Evolutionary conservation across 2,888 invertebrate species (phyloP), one percentile per base, ranked within the genome.

Genomic region (Lochmaea crataegi): DNA sequence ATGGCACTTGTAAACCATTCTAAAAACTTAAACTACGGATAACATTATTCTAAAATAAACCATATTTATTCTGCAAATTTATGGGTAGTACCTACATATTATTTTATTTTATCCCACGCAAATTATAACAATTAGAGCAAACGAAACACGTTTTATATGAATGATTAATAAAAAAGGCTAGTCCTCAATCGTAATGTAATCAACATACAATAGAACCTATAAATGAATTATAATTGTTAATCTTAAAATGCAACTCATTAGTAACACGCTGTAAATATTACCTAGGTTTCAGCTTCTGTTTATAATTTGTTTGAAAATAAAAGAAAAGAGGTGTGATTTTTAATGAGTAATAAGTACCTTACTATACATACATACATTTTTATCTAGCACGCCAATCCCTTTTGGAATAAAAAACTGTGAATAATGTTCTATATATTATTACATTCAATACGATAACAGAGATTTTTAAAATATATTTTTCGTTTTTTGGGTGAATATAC

Each of bases 121-220:
- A 69, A 69, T 64, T 69, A 68, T 41, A 68, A 69, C 64, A 69
- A 69, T 69, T 69, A 69, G 69, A 69, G 38, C 69, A 61, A 51
- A 48, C 60, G 32, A 68, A 58, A 42, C 45, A 38, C 45, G 53
- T 69, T 53, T 63, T 41, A 63, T 56, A n/a, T 69, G 63, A 63
- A 69, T 69, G 12, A 69, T 63, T 63, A 69, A 41, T 61, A 41
- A 63, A 69, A 69, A 63, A 63, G 63, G 69, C 53, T 41, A 63
- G 58, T 69, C 58, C 61, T 53, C 14, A 63, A 61, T 68, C 60
- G 26, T 48, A 68, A 68, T 68, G 61, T 51, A 60, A 69, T 69
- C 69, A 63, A 51, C 69, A 69, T 69, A 69, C 69, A 69, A 69
- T 69, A 69, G 69, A 69, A 63, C 42, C 56, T 63, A 51, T 18